These are phyloP conservation scores for Hoplodrina blanda DNA, from an alignment of 2,888 invertebrate species.

Conservation along the genomic window DNA sequence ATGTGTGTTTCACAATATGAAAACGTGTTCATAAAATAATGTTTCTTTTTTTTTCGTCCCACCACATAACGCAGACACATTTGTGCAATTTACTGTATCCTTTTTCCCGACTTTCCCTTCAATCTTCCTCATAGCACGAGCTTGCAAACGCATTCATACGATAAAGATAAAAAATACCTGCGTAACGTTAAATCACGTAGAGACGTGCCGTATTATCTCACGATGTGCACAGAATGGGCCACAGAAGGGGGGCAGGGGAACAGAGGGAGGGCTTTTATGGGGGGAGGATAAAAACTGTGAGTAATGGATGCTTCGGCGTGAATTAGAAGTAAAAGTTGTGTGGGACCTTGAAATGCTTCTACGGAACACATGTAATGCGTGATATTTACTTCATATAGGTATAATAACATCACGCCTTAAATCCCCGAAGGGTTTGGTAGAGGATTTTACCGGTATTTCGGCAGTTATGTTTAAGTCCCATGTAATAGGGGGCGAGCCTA, in stretches of 20 bases:
- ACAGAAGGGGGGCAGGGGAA: background rate
- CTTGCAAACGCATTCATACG: conserved; percentile 10
- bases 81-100: background rate
- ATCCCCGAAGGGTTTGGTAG: too few relatives aligned
- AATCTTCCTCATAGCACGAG: background rate
- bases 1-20: too few relatives aligned
- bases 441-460: too few relatives aligned
- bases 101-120: background rate
- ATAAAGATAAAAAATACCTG: conserved; percentile 32
- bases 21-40: too few relatives aligned
- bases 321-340: conserved; percentile 39
- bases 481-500: too few relatives aligned
- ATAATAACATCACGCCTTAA: too few relatives aligned
- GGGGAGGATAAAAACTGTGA: conserved; percentile 34
- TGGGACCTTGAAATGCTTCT: conserved; percentile 38
- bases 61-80: background rate
- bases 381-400: too few relatives aligned
- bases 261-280: conserved; percentile 26
- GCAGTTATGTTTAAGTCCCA: too few relatives aligned
- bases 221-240: conserved; percentile 22
- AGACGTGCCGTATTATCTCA: conserved; percentile 37
- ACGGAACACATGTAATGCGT: background rate
- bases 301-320: conserved; percentile 37
- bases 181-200: conserved; percentile 11
- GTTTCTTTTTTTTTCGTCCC: background rate